A percentile compares a stretch with the other conserved stretches of the same genome.
phyloP scores from a whole-genome alignment of 2,113 vertebrate genomes.

The Procavia capensis region DNA sequence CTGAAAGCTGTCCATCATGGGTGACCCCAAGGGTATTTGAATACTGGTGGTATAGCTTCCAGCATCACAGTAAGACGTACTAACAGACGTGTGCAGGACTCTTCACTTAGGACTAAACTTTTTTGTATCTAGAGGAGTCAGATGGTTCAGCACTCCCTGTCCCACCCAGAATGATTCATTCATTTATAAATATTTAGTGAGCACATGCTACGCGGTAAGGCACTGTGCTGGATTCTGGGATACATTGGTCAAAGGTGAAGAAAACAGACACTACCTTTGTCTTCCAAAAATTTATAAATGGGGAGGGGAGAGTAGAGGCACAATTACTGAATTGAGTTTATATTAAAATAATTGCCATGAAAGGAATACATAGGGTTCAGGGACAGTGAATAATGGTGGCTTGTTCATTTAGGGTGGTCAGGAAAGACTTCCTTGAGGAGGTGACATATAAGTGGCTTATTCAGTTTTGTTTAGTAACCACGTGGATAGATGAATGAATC shows the following conservation, averaged over 20 bases:
- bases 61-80: too few relatives aligned
- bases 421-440: background rate
- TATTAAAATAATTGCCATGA: background rate
- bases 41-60: too few relatives aligned
- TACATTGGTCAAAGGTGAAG: background rate
- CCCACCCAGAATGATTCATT: background rate
- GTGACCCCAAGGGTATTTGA: too few relatives aligned
- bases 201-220: background rate
- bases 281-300: background rate
- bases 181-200: background rate
- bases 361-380: conserved; percentile 3
- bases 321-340: background rate
- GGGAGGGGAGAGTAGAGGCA: background rate
- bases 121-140: background rate
- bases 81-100: too few relatives aligned
- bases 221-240: background rate
- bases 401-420: background rate
- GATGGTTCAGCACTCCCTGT: background rate
- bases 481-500: background rate
- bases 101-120: background rate
- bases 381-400: background rate
- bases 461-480: background rate
- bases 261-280: background rate
- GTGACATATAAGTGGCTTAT: background rate
- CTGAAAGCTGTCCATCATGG: too few relatives aligned